Percentiles rank a stretch among this genome's conserved stretches.
These are phyloP conservation scores for Glareola pratincola DNA, from an alignment of 2,113 vertebrate genomes.

Conservation along the genomic window DNA sequence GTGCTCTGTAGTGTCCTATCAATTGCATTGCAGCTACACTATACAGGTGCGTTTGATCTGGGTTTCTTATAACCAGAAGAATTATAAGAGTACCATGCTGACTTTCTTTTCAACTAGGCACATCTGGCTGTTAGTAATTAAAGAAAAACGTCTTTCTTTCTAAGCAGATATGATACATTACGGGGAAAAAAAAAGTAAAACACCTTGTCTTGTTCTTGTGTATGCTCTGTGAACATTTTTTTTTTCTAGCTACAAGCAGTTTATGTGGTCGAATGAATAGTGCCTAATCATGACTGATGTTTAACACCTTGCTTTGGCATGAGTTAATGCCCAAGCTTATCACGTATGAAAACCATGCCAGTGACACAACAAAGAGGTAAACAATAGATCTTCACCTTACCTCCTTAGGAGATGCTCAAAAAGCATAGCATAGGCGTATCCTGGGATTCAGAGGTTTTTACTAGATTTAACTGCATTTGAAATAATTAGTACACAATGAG, in stretches of 20 bases:
- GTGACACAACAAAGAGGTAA: neutral
- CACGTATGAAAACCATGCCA: rapidly evolving
- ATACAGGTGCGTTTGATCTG: neutral
- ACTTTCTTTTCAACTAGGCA: neutral
- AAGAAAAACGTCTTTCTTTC: neutral
- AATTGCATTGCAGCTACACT: neutral
- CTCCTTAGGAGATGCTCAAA: neutral
- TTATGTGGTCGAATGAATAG: neutral
- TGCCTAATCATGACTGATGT: neutral
- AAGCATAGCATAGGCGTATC: neutral
- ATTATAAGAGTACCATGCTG: neutral
- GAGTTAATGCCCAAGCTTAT: neutral
- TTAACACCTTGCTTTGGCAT: neutral
- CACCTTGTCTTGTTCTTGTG: neutral
- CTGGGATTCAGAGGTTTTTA: neutral
- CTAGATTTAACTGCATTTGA: neutral
- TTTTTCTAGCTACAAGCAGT: neutral
- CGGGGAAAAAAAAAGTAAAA: neutral
- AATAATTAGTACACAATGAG: neutral
- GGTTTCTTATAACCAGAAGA: neutral
- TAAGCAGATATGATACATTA: neutral
- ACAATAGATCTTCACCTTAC: neutral
- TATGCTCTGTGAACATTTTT: neutral
- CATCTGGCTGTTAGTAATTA: neutral
- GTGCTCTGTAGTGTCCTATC: neutral